Conservation (phyloP, 2,113 vertebrate genomes). For the Irena cyanogastra region DNA sequence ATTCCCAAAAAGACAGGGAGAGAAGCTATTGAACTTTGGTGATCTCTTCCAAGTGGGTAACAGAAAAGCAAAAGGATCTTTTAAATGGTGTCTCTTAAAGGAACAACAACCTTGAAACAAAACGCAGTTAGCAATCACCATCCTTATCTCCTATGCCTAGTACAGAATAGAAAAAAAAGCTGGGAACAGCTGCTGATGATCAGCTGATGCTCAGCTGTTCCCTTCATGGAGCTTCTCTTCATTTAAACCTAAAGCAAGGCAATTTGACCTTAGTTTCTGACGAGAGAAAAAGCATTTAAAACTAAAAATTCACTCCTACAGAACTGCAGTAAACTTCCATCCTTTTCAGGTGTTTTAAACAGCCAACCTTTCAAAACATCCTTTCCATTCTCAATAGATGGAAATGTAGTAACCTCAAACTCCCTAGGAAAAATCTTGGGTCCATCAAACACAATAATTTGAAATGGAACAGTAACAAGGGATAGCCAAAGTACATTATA, state of each 20-base stretch:
- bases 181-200: background rate
- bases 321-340: background rate
- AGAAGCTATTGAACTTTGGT: background rate
- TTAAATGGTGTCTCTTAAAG: background rate
- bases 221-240: background rate
- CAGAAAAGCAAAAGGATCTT: background rate
- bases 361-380: background rate
- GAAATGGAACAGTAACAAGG: background rate
- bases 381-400: background rate
- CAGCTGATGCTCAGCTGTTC: background rate
- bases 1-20: background rate
- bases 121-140: background rate
- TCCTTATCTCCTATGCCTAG: background rate
- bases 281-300: background rate
- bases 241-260: background rate
- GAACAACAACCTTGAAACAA: background rate
- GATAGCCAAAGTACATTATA: background rate
- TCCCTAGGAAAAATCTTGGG: background rate
- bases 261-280: background rate
- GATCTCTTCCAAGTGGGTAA: background rate
- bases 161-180: background rate
- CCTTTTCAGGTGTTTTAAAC: background rate
- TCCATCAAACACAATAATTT: background rate
- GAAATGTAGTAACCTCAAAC: background rate
- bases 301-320: background rate